Evolutionary conservation across 2,113 vertebrate genomes (phyloP).

Genomic region (Micronycteris hirsuta): DNA sequence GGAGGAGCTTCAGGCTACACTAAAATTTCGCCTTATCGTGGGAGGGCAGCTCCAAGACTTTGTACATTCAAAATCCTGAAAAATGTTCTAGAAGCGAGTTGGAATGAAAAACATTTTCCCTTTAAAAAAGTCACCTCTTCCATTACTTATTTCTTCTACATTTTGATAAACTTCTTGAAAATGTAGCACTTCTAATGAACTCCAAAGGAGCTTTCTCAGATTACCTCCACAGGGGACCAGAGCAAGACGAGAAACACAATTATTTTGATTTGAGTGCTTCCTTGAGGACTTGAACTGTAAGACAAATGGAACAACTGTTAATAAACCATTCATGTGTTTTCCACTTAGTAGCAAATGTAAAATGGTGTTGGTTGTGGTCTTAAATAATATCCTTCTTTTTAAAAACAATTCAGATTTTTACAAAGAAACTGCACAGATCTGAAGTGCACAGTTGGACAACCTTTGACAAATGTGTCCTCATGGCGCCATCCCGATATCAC

Average conservation of each 20-base stretch:
- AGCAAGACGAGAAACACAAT: constrained; percentile 41
- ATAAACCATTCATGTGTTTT: neutral
- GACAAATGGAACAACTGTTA: constrained; percentile 34
- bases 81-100: constrained; percentile 20
- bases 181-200: constrained; percentile 41
- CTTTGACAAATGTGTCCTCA: neutral
- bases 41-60: neutral
- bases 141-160: constrained; percentile 13
- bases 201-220: constrained; percentile 35
- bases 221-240: constrained; percentile 52
- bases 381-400: neutral
- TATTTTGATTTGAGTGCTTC: constrained; percentile 64
- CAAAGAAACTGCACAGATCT: neutral
- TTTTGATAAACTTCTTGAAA: constrained; percentile 58
- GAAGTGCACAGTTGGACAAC: neutral
- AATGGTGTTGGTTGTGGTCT: neutral
- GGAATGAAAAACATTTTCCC: constrained; percentile 25
- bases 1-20: neutral
- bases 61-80: neutral
- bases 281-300: constrained; percentile 34
- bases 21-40: neutral
- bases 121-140: constrained; percentile 1
- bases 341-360: constrained; percentile 16
- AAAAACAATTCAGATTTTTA: constrained; percentile 19
- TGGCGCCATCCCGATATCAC: neutral